phyloP scores from a whole-genome alignment of 2,113 vertebrate species.

The Zosterops borbonicus region DNA sequence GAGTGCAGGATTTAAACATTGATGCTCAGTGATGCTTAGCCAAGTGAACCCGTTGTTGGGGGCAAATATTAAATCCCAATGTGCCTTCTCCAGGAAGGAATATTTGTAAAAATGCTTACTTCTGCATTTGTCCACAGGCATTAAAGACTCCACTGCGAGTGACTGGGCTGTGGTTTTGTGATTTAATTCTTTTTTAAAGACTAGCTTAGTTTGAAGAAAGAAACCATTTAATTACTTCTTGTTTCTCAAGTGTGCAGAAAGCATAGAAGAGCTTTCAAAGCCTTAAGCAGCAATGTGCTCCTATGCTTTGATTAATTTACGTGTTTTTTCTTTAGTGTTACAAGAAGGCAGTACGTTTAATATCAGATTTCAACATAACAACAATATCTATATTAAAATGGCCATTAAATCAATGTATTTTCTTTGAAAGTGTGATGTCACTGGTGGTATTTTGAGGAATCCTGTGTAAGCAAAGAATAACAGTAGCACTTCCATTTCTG shows the following conservation, averaged over 20 bases:
- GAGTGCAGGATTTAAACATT: conserved; percentile 44
- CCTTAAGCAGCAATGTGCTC: not conserved
- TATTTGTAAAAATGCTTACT: conserved; percentile 35
- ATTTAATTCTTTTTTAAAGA: not conserved
- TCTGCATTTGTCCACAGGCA: conserved; percentile 16
- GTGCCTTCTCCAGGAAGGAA: not conserved
- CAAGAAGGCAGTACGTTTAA: not conserved
- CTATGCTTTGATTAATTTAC: not conserved
- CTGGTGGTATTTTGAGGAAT: conserved; percentile 1
- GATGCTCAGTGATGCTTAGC: conserved; percentile 65
- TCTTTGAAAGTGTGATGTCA: not conserved
- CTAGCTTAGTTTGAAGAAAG: not conserved
- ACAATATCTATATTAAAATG: not conserved
- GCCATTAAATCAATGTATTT: not conserved
- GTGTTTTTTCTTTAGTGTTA: not conserved
- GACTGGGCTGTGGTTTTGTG: not conserved
- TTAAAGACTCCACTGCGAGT: not conserved
- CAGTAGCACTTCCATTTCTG: not conserved
- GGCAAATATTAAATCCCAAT: conserved; percentile 54
- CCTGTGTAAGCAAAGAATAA: not conserved
- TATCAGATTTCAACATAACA: not conserved
- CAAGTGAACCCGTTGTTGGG: conserved; percentile 47
- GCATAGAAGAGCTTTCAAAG: not conserved
- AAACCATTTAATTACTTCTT: conserved; percentile 32
- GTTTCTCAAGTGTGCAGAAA: conserved; percentile 1